Base-by-base conservation (phyloP, 2,113 vertebrate species). In the Seriola dumerili region DNA sequence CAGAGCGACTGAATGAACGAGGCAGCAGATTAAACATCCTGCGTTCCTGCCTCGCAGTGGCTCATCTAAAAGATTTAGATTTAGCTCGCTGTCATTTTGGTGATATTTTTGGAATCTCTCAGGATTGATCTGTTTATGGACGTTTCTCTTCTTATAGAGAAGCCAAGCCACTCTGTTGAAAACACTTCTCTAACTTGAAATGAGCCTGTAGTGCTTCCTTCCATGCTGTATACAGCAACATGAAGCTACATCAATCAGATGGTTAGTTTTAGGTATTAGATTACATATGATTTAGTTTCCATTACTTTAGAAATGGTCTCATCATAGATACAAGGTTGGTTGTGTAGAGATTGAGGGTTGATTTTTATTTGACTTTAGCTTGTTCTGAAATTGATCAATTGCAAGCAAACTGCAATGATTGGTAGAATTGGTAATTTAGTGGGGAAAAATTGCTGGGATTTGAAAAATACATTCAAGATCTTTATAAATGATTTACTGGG, bases 1-100 rank as follows among this genome's bases (percentile, higher is more conserved):
- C 21, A 19, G 25, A 42, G 29, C 9, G 32, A 25, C 50, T 21
- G 50, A 50, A 65, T 46, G 5, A 64, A 55, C 5, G 13, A 12
- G 13, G 44, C 25, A 23, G n/a, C 79, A 67, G 75, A 54, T 63
- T 40, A 69, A 63, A 79, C 16, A 11, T 42, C 8, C 9, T 67
- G 55, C 29, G 29, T 29, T 29, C 29, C 29, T 29, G 29, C 29
- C 29, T 29, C 29, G 29, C 42, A 58, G 63, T 8, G 2, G 36
- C 50, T 57, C 11, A 34, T 44, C 61, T 0, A 5, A 23, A 50
- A 62, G 14, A 62, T 6, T 55, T 8, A 5, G 1, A 8, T 38
- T 38, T 38, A 38, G 29, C 29, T 38, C 8, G 38, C 8, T 38
- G 38, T 44, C 42, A 44, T 44, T 3, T 44, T 44, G 2, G 38